Conservation (phyloP, 2,888 invertebrate species). For the Hypolimnas misippus region DNA sequence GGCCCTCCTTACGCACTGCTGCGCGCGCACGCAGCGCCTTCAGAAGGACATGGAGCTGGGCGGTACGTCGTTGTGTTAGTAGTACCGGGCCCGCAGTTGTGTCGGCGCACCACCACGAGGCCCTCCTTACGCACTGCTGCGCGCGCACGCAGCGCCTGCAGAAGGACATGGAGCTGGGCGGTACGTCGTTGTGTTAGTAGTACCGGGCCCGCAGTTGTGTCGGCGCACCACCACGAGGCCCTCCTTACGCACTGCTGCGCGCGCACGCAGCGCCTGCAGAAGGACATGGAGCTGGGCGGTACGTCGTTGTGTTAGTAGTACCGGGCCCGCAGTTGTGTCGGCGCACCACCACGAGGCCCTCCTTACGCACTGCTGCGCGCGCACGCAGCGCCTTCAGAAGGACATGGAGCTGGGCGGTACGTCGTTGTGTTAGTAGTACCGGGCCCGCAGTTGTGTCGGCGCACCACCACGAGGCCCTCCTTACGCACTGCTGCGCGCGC, state of each 20-base stretch:
- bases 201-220: conserved; percentile 91
- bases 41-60: conserved; percentile 90
- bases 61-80: conserved; percentile 47
- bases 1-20: conserved; percentile 95
- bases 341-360: conserved; percentile 95
- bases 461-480: conserved; percentile 95
- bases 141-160: conserved; percentile 94
- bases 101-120: conserved; percentile 94
- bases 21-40: conserved; percentile 93
- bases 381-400: conserved; percentile 93
- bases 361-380: conserved; percentile 95
- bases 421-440: too few relatives aligned
- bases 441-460: conserved; percentile 92
- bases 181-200: conserved; percentile 43
- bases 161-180: conserved; percentile 88
- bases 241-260: conserved; percentile 96
- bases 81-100: conserved; percentile 90
- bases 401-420: conserved; percentile 87
- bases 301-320: too few relatives aligned
- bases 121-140: conserved; percentile 95
- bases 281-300: conserved; percentile 88
- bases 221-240: conserved; percentile 95
- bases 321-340: conserved; percentile 92
- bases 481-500: conserved; percentile 95
- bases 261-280: conserved; percentile 92